A percentile compares a stretch with the other conserved stretches of the same genome.
Conservation (phyloP, 2,113 vertebrate genomes). For the Isichthys henryi region DNA sequence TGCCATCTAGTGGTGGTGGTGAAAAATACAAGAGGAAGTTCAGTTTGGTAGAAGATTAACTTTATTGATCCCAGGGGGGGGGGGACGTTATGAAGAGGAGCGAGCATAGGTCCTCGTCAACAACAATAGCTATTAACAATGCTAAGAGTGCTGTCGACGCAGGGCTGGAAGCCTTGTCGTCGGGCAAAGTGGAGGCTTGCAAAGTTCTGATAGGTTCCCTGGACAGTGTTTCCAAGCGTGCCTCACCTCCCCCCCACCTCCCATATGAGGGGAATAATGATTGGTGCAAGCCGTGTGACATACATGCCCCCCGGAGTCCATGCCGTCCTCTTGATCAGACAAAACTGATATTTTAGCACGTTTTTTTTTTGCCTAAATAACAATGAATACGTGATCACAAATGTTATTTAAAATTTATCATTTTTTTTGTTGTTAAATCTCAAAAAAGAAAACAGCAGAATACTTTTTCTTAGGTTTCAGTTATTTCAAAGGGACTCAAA, state of each 20-base stretch:
- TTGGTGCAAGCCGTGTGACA: conserved; percentile 48
- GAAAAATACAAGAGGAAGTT: background rate
- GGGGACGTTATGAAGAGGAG: conserved; percentile 48
- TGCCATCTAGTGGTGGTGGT: conserved; percentile 7
- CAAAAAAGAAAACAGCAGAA: background rate
- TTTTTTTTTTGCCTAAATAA: background rate
- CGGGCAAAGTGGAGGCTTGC: conserved; percentile 59
- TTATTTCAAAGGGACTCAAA: background rate
- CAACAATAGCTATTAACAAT: conserved; percentile 71
- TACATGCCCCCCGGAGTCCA: conserved; percentile 20
- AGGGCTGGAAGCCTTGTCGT: conserved; percentile 53
- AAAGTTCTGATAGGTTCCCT: conserved; percentile 57
- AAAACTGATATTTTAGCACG: background rate
- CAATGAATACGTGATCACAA: background rate
- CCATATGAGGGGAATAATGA: conserved; percentile 50
- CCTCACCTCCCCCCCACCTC: conserved; percentile 30
- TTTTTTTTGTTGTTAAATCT: background rate
- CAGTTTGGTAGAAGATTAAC: background rate
- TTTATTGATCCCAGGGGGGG: too few relatives aligned
- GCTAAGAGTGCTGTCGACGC: conserved; percentile 54
- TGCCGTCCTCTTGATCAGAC: background rate
- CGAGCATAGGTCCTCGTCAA: conserved; percentile 68
- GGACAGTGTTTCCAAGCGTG: conserved; percentile 31
- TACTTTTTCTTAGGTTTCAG: background rate
- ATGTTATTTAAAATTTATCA: background rate